These are phyloP conservation scores for Anastatus disparis DNA, from an alignment of 1,140 invertebrate genomes.

Conservation along the genomic window DNA sequence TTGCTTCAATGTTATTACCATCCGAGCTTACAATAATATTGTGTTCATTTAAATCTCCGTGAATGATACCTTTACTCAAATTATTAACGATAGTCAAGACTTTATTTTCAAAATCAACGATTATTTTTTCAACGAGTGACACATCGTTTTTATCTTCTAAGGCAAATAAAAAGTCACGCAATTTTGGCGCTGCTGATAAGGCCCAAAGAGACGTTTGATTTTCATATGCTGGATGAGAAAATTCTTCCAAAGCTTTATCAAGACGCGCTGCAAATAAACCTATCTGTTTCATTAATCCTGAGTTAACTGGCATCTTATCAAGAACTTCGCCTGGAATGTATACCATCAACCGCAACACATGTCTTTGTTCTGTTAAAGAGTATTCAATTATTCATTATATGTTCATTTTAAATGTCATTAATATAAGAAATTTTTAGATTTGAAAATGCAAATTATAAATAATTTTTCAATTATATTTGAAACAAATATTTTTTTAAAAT, in stretches of 20 bases:
- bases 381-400: neutral
- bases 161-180: conserved; percentile 77
- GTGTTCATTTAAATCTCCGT: conserved; percentile 91
- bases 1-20: conserved; percentile 56
- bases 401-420: no score
- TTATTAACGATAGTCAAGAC: conserved; percentile 70
- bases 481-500: no score
- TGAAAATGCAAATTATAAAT: neutral
- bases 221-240: conserved; percentile 76
- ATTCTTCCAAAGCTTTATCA: conserved; percentile 74
- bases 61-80: conserved; percentile 80
- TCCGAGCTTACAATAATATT: conserved; percentile 78
- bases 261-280: conserved; percentile 77
- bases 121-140: conserved; percentile 72
- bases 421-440: neutral
- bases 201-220: conserved; percentile 77
- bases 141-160: conserved; percentile 72
- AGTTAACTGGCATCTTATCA: conserved; percentile 66
- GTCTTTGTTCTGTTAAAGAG: conserved; percentile 58
- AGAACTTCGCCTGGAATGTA: conserved; percentile 80
- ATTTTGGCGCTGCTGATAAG: conserved; percentile 73
- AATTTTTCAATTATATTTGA: neutral
- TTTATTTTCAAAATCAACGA: conserved; percentile 74
- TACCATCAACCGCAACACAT: conserved; percentile 79
- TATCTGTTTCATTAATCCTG: conserved; percentile 74